Evolutionary conservation across 1,140 invertebrate genomes (phyloP).

Genomic region (Cyphomyrmex costatus): DNA sequence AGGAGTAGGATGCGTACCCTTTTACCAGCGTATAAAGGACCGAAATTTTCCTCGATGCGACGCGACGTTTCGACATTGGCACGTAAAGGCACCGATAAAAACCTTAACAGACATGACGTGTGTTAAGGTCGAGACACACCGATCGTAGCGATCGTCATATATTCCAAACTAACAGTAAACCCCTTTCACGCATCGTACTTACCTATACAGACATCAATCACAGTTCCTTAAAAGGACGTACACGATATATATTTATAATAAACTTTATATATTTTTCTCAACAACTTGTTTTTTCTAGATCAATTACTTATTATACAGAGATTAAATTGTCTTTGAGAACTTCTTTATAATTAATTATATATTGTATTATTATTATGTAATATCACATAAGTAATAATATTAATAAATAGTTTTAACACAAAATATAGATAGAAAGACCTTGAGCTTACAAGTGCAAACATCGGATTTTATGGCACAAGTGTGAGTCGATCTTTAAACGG

Average conservation of each 20-base stretch:
- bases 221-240: neutral
- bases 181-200: too few relatives aligned
- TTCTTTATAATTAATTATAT: neutral
- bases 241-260: neutral
- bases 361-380: neutral
- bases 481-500: slow-evolving; percentile 37
- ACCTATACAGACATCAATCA: too few relatives aligned
- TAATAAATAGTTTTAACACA: neutral
- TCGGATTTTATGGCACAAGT: neutral
- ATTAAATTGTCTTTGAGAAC: neutral
- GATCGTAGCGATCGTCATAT: neutral
- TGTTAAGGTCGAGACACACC: slow-evolving; percentile 15
- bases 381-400: neutral
- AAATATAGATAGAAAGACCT: neutral
- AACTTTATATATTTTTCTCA: neutral
- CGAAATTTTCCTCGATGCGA: slow-evolving; percentile 31
- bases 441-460: neutral
- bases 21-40: neutral
- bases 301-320: neutral
- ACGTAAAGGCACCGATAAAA: slow-evolving; percentile 40
- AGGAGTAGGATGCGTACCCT: neutral
- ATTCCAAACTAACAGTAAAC: neutral
- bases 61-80: neutral
- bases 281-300: neutral
- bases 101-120: slow-evolving; percentile 20